Evolutionary conservation across 2,888 invertebrate species (phyloP).

Genomic region (Euzetes globulus): DNA sequence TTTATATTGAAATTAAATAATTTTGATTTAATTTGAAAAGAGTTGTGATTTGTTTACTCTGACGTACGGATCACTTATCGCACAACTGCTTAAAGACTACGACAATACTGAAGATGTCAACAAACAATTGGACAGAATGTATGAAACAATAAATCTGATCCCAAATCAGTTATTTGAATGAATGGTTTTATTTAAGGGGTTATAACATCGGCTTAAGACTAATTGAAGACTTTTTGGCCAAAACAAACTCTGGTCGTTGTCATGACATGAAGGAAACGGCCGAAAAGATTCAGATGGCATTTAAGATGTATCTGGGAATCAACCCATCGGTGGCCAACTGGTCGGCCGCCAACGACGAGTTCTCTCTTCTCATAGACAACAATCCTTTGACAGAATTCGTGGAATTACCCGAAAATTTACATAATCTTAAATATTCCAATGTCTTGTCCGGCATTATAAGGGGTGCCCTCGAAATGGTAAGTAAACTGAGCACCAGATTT

Average conservation of each 20-base stretch:
- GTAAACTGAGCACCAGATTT: constrained; percentile 23
- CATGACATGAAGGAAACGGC: constrained; percentile 94
- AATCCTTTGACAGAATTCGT: constrained; percentile 97
- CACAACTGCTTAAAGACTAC: constrained; percentile 91
- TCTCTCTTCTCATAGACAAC: constrained; percentile 85
- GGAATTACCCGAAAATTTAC: constrained; percentile 73
- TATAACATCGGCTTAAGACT: constrained; percentile 97
- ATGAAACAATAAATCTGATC: neutral
- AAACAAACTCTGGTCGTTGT: constrained; percentile 80
- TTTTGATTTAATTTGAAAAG: neutral
- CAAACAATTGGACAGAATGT: constrained; percentile 81
- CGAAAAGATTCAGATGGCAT: constrained; percentile 64
- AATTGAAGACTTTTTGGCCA: constrained; percentile 93
- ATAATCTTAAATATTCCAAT: constrained; percentile 80
- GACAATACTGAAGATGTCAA: constrained; percentile 97
- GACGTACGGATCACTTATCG: constrained; percentile 94
- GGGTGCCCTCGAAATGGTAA: constrained; percentile 95
- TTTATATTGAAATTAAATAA: neutral
- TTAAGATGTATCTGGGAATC: constrained; percentile 78
- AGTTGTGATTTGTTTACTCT: constrained; percentile 65
- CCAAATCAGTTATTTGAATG: neutral
- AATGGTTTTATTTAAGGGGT: constrained; percentile 54
- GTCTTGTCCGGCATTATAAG: constrained; percentile 75
- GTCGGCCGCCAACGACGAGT: constrained; percentile 90
- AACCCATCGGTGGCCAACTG: constrained; percentile 88